Base-by-base conservation (phyloP, 2,888 invertebrate genomes). In the Aethes cnicana region DNA sequence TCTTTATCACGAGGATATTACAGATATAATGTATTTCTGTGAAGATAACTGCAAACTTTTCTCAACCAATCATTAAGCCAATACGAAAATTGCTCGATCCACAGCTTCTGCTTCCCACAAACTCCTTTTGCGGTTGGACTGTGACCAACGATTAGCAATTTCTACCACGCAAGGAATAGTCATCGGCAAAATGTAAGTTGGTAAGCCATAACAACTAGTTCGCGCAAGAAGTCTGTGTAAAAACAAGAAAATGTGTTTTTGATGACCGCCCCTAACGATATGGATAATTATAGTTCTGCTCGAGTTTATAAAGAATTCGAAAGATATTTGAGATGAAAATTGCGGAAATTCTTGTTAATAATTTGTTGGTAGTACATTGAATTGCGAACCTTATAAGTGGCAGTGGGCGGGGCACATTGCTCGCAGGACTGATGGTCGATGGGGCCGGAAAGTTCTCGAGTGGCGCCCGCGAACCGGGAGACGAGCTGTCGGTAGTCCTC, bases 201-300 rank as follows among this genome's bases (percentile, higher is more conserved):
- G 12, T 39, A 20, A 0, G 7, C 32, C 8, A 33, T 20, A n/a
- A 17, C 20, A 17, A 44, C n/a, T 25, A 39, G 39, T 39, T 26
- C 12, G 12, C 26, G 20, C 12, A 46, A 52, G 44, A 25, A 44
- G 11, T 16, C 16, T 6, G 14, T 18, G 16, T 30, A 53, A 62
- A 62, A 64, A 66, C 57, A 53, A 50, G 56, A 36, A 36, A 57
- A 64, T 62, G 67, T 66, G 67, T 58, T 64, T 66, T 64, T 64
- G 64, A 64, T 64, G 64, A 47, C 42, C 54, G 2, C 33, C 12
- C 54, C 44, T 64, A 64, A 66, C 64, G 67, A 52, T 43, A 17
- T 46, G 2, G 26, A 60, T 57, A 59, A 58, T 63, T 54, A 36
- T 47, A 56, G 50, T 16, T 16, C 4, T 26, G 21, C n/a, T 47